Evolutionary conservation across 2,797 vertebrate genomes (phyloP).

Genomic region (Girardinus metallicus): DNA sequence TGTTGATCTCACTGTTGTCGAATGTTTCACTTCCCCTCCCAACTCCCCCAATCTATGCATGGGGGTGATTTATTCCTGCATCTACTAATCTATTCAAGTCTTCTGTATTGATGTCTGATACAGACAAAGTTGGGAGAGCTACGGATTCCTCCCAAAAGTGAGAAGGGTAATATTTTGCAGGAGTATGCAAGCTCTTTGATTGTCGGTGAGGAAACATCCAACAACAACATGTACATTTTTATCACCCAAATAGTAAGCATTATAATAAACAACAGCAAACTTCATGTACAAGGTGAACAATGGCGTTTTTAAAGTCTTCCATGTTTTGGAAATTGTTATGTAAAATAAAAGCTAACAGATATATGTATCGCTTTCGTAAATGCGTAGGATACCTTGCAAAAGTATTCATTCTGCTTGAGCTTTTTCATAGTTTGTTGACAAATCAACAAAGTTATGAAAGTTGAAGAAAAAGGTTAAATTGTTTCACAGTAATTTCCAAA

Average conservation of each 20-base stretch:
- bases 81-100: slow-evolving; percentile 68
- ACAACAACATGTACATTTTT: slow-evolving; percentile 41
- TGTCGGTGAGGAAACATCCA: slow-evolving; percentile 55
- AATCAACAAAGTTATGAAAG: not conserved
- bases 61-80: slow-evolving; percentile 59
- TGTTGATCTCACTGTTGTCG: slow-evolving; percentile 67
- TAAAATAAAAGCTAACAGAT: not conserved
- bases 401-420: not conserved
- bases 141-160: slow-evolving; percentile 54
- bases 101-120: slow-evolving; percentile 62
- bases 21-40: slow-evolving; percentile 39
- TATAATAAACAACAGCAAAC: slow-evolving; percentile 39
- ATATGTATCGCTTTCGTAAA: not conserved
- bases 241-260: slow-evolving; percentile 32
- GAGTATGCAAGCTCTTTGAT: slow-evolving; percentile 55
- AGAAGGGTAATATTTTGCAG: slow-evolving; percentile 49
- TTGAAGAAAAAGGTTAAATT: not conserved
- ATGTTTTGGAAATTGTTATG: not conserved
- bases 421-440: not conserved
- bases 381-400: not conserved
- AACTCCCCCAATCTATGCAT: slow-evolving; percentile 29
- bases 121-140: slow-evolving; percentile 60
- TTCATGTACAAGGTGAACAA: slow-evolving; percentile 6
- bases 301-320: slow-evolving; percentile 1
- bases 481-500: not conserved